These are phyloP conservation scores for Phataginus tricuspis DNA, from an alignment of 2,797 vertebrate genomes.

Conservation along the genomic window DNA sequence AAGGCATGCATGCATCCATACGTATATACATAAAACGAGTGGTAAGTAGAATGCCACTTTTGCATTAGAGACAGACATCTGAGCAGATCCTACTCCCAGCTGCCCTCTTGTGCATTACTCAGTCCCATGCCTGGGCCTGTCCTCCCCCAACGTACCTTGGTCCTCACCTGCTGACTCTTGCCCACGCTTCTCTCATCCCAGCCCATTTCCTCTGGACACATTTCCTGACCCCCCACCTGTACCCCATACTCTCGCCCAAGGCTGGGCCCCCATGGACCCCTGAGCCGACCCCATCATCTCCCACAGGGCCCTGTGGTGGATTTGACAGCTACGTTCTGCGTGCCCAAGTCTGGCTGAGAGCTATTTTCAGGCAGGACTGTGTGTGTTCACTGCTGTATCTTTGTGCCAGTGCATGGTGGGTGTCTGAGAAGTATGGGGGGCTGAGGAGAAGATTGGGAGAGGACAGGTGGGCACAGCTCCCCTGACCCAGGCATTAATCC, in stretches of 20 bases:
- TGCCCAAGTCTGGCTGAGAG: neutral
- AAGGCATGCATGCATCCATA: neutral
- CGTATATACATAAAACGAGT: fast-evolving
- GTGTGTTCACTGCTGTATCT: neutral
- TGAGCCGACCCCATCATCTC: neutral
- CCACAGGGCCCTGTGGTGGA: neutral
- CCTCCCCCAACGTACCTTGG: fast-evolving
- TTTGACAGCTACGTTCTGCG: neutral
- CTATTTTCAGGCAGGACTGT: neutral
- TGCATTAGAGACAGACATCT: neutral
- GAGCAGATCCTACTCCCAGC: neutral
- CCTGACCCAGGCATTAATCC: neutral
- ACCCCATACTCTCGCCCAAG: neutral
- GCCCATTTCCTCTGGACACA: neutral
- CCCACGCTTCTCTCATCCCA: neutral
- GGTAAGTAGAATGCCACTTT: neutral
- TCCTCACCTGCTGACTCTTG: neutral
- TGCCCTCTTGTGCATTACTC: neutral
- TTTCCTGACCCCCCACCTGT: neutral
- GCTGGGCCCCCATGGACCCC: neutral
- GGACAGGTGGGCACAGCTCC: neutral
- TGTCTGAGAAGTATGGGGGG: neutral
- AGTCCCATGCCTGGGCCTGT: no score
- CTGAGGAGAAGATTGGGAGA: neutral
- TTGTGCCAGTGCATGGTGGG: neutral